These are phyloP conservation scores for Heterocephalus glaber DNA, from an alignment of 2,113 vertebrate genomes.

Conservation along the genomic window DNA sequence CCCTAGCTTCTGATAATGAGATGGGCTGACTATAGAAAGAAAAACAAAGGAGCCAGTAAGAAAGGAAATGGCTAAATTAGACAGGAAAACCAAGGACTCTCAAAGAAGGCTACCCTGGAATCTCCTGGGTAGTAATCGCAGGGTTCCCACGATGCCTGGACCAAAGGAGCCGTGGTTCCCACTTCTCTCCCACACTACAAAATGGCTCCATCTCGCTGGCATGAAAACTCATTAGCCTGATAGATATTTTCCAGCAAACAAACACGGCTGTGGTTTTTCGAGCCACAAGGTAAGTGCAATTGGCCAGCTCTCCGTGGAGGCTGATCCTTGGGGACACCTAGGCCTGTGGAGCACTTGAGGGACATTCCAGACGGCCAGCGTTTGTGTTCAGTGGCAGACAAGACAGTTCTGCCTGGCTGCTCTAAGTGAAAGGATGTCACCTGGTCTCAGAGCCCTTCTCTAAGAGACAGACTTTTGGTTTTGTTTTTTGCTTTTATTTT, in stretches of 20 bases:
- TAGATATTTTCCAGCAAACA: background rate
- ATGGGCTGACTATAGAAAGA: background rate
- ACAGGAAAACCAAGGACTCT: background rate
- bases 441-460: background rate
- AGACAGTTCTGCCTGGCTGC: background rate
- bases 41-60: background rate
- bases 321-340: background rate
- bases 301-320: background rate
- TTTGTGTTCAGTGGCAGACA: background rate
- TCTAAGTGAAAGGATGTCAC: background rate
- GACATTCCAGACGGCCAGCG: background rate
- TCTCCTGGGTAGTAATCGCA: background rate
- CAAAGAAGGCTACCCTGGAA: background rate
- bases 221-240: background rate
- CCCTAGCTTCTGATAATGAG: background rate
- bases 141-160: accelerated
- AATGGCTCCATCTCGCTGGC: background rate
- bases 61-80: background rate
- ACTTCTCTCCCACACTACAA: background rate
- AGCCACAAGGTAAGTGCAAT: background rate
- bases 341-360: background rate
- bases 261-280: background rate
- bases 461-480: background rate
- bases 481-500: background rate
- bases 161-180: accelerated